Evolutionary conservation across 2,113 vertebrate genomes (phyloP).

Genomic region (Poeciliopsis prolifica): DNA sequence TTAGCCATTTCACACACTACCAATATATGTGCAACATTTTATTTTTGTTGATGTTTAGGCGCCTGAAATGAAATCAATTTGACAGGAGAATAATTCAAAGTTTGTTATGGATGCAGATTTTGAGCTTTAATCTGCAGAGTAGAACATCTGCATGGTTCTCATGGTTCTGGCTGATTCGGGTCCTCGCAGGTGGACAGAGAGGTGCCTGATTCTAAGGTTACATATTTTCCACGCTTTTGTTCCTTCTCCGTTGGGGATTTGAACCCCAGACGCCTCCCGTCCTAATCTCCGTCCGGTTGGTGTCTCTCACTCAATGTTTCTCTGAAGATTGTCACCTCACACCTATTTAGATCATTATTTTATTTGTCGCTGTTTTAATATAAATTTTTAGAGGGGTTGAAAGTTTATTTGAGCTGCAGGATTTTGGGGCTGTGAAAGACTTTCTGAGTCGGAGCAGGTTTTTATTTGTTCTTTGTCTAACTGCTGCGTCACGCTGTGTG

Average conservation of each 20-base stretch:
- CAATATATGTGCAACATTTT: too few species aligned
- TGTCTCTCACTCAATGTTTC: neutral
- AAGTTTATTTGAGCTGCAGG: neutral
- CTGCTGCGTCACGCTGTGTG: conserved; percentile 5
- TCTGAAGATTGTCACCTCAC: neutral
- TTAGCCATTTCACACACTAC: too few species aligned
- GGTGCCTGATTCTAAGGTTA: neutral
- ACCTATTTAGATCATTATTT: neutral
- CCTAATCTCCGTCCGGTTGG: neutral
- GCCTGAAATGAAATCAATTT: too few species aligned
- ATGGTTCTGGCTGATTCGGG: neutral
- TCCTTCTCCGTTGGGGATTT: conserved; percentile 4
- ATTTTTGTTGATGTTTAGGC: too few species aligned
- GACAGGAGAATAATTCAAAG: too few species aligned
- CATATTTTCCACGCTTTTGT: neutral
- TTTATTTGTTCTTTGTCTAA: conserved; percentile 8
- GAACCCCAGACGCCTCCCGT: conserved; percentile 1
- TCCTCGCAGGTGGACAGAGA: neutral
- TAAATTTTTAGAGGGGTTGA: neutral
- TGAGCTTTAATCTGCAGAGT: too few species aligned
- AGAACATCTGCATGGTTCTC: neutral
- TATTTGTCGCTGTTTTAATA: neutral
- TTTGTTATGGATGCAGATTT: too few species aligned
- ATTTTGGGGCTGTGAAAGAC: neutral
- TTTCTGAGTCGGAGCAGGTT: conserved; percentile 1